Conservation (phyloP, 2,113 vertebrate species). For the Climacteris rufus region DNA sequence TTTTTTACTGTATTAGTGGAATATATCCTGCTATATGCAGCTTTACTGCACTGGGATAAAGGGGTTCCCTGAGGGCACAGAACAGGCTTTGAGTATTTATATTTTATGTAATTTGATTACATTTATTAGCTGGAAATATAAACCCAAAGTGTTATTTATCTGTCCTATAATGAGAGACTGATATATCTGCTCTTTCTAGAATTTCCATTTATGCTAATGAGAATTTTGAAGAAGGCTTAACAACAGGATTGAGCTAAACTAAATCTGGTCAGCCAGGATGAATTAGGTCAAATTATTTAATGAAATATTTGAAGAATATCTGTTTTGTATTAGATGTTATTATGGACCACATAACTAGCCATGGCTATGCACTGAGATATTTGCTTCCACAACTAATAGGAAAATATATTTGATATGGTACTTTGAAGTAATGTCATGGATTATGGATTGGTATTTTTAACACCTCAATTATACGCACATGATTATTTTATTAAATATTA, state of each 20-base stretch:
- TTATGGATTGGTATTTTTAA: not conserved
- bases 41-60: constrained; percentile 42
- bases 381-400: not conserved
- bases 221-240: not conserved
- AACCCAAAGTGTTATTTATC: constrained; percentile 6
- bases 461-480: not conserved
- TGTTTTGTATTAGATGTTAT: not conserved
- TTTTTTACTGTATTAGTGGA: constrained; percentile 45
- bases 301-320: constrained; percentile 29
- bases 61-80: constrained; percentile 68
- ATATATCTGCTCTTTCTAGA: constrained; percentile 1
- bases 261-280: constrained; percentile 6
- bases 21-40: constrained; percentile 47
- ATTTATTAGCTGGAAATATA: constrained; percentile 13
- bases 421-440: not conserved
- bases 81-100: constrained; percentile 55
- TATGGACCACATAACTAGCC: not conserved
- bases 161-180: not conserved
- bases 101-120: constrained; percentile 20
- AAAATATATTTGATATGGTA: not conserved
- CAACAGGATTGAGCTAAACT: not conserved
- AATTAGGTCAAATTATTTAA: constrained; percentile 36
- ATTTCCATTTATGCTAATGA: not conserved
- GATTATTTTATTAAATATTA: not conserved
- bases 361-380: not conserved